Conservation (phyloP, 1,140 invertebrate genomes). For the Chrysomallon squamiferum region DNA sequence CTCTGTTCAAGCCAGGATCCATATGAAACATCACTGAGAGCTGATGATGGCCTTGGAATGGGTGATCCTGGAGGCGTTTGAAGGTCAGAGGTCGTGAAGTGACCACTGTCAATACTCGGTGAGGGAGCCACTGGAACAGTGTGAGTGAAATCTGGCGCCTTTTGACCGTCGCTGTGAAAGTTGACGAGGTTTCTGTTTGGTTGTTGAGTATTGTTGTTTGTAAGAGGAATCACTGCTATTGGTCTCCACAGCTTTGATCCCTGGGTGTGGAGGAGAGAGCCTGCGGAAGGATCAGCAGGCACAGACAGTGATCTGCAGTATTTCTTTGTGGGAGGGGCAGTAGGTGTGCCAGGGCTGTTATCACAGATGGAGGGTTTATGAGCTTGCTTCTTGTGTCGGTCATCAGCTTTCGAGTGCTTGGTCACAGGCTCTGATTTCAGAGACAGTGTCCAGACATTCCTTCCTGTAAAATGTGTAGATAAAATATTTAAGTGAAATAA, state of each 20-base stretch:
- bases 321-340: conserved; percentile 52
- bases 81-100: conserved; percentile 39
- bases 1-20: conserved; percentile 38
- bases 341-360: conserved; percentile 16
- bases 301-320: conserved; percentile 51
- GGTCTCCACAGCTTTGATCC: conserved; percentile 41
- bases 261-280: conserved; percentile 31
- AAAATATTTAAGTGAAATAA: too few relatives aligned
- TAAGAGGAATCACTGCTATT: conserved; percentile 30
- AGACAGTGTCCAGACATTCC: conserved; percentile 1
- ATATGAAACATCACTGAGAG: conserved; percentile 33
- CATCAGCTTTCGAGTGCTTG: background rate
- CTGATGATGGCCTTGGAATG: conserved; percentile 52
- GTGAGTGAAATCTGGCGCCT: background rate
- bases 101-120: conserved; percentile 34
- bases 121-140: conserved; percentile 16
- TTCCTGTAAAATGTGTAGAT: background rate
- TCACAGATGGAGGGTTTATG: conserved; percentile 25
- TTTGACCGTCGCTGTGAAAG: background rate
- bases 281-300: conserved; percentile 29
- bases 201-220: conserved; percentile 4
- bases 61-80: conserved; percentile 55
- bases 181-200: conserved; percentile 7
- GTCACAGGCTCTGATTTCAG: background rate
- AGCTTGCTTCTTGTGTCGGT: background rate